Evolutionary conservation across 1,140 invertebrate species (phyloP), one percentile per base, ranked within the genome.

Genomic region (Drosophila ambigua): DNA sequence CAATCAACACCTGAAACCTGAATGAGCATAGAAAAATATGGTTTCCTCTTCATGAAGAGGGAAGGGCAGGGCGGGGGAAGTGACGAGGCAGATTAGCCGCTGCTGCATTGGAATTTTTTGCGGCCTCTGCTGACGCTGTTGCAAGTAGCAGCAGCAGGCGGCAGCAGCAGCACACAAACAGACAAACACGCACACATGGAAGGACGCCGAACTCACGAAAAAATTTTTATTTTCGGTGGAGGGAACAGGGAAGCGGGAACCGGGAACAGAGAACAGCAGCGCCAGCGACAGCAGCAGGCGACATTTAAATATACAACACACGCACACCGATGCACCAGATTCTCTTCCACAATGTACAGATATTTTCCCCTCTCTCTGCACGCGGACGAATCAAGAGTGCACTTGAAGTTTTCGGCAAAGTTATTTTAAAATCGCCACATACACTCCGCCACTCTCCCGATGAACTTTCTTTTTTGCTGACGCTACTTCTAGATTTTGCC

Each of bases 381-480:
- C 35, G 35, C 51, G 45, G 44, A 63, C 59, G 35, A 39, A 55
- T 53, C 65, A 73, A 88, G 79, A 77, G 75, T 82, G 83, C 84
- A 89, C 83, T 88, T 88, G 84, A 89, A 88, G 84, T 89, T 88
- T 89, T 88, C 79, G 79, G 76, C 79, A 73, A 81, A 66, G 79
- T 63, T 88, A 88, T 87, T 87, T 87, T 87, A 79, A 84, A 83
- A 76, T 76, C 72, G 76, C 75, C 81, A 85, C 81, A 82, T 73
- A 77, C 68, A 75, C 64, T 75, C 62, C 75, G 73, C 72, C 77
- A 63, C 55, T 81, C 62, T 55, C 67, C 72, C 72, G 79, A 65
- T 89, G 83, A 88, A 88, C 83, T 88, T 88, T 88, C 83, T 89
- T 88, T 88, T 88, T 59, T 88, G 83, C 83, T 77, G 72, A 83